Evolutionary conservation across 2,888 invertebrate genomes (phyloP), one percentile per base, ranked within the genome.

Genomic region (Cryptocheilus praepositus): DNA sequence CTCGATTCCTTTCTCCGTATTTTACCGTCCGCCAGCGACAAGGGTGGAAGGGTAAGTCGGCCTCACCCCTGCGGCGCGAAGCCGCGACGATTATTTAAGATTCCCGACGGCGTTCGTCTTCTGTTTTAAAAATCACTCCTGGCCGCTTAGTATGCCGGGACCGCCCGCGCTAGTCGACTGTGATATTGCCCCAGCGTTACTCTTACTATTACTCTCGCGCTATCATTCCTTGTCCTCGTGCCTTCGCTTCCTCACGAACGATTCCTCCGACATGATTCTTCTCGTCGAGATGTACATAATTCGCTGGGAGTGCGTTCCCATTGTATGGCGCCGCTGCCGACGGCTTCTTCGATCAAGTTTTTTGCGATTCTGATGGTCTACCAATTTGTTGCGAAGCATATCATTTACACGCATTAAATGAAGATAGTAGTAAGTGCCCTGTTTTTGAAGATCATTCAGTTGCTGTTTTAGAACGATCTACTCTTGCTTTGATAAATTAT

Each of bases 91-190:
- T 85, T 84, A 83, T 83, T 85, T 83, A 81, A 85, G 83, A 87
- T 85, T 85, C 86, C 81, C 77, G 76, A 72, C 74, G 76, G 79
- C 79, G 72, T 61, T 77, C 80, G 74, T 80, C 79, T 75, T 82
- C 82, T 84, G 81, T 85, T 86, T 86, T 83, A 83, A 85, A 85
- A 85, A 85, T 86, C 85, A 83, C 83, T 81, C 80, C 74, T 55
- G 58, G 74, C 63, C 81, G 80, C 81, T 85, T 85, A 82, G 85
- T 85, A 86, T 86, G 84, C 85, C 77, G 77, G 69, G 74, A 73
- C 71, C 77, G 74, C 77, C 79, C 77, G 80, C 71, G 82, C 81
- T 82, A 84, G 84, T 86, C 84, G 82, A 85, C 85, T 85, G 86
- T 85, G 84, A 87, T 86, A 86, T 86, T 86, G 84, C 86, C 79